Evolutionary conservation across 2,888 invertebrate genomes (phyloP), one percentile per base, ranked within the genome.

Genomic region (Xanthia icteritia): DNA sequence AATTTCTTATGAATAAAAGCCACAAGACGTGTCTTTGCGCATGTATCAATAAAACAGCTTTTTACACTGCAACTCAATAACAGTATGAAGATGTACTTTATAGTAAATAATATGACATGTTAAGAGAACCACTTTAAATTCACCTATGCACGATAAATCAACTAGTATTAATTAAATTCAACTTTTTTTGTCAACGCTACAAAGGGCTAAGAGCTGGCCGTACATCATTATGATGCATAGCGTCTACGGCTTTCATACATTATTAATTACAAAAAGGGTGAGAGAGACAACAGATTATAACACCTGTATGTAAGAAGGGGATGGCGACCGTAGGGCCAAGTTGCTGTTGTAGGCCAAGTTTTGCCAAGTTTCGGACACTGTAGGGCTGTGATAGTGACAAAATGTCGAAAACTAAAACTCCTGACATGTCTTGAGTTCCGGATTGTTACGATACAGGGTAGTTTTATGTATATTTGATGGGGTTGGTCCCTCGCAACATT

Each of bases 151-250:
- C 58, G 39, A 85, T 85, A 82, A 82, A 87, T 83, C 80, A 88
- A 77, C 75, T 67, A 74, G 31, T 83, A 85, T 83, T 89, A 88
- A 91, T 91, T 90, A 89, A 90, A 91, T 90, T 89, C 85, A 76
- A 76, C 77, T 87, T 91, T 92, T 93, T 94, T 93, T 93, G 93
- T 86, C 90, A 87, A 93, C 94, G 85, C 83, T 94, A 93, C 93
- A 86, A 77, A 79, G 78, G 86, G 81, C 85, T 89, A 89, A 90
- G 89, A 89, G 88, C 82, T 85, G 89, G 90, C 89, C 90, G 90
- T 92, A 92, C 90, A 92, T 92, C 95, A 93, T 92, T 92, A 95
- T 95, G 94, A 94, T 93, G 91, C 92, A 94, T 93, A 88, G 93
- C 91, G 89, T 91, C 92, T 92, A 92, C 91, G 89, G 93, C 92